Evolutionary conservation across 1,140 invertebrate species (phyloP), one percentile per base, ranked within the genome.

Genomic region (Helicoverpa zea): DNA sequence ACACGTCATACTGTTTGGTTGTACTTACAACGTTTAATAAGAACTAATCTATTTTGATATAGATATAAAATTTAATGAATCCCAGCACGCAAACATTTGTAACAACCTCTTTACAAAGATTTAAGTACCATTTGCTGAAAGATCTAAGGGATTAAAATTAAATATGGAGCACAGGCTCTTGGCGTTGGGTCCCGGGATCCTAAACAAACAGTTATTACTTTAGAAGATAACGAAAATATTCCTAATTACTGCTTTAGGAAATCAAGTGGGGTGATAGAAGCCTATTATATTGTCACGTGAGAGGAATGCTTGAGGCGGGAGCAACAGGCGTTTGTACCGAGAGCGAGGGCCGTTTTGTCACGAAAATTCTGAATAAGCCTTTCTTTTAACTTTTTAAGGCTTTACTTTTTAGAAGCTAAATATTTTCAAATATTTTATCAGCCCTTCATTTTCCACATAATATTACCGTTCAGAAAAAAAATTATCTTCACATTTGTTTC

Each of bases 191-290:
- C 49, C 13, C 43, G 49, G 18, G 58, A 58, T 73, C 70, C 70
- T 73, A 58, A 73, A 16, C 52, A 58, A 73, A 73, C 70, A 73
- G 3, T 73, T 73, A 73, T 73, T 73, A 73, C n/a, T 56, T 73
- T 7, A 12, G 18, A 23, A 72, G 29, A 72, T 72, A 72, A 52
- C 68, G 12, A 56, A 58, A 43, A 43, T 58, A 16, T 43, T 5
- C 70, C 10, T 72, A 72, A 72, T 72, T 72, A 52, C 13, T 68
- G 43, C 43, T 68, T 68, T 49, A 18, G 64, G 49, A 68, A 68
- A 18, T 49, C 68, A 54, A 72, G 68, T 72, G 68, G 23, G 14
- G 16, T 54, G 54, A 72, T 72, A 54, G 54, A 72, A 51, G 68
- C 7, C 49, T 23, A 23, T 66, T 58, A 63, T 63, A n/a, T 64